Evolutionary conservation across 2,888 invertebrate species (phyloP).

Genomic region (Clepsis dumicolana): DNA sequence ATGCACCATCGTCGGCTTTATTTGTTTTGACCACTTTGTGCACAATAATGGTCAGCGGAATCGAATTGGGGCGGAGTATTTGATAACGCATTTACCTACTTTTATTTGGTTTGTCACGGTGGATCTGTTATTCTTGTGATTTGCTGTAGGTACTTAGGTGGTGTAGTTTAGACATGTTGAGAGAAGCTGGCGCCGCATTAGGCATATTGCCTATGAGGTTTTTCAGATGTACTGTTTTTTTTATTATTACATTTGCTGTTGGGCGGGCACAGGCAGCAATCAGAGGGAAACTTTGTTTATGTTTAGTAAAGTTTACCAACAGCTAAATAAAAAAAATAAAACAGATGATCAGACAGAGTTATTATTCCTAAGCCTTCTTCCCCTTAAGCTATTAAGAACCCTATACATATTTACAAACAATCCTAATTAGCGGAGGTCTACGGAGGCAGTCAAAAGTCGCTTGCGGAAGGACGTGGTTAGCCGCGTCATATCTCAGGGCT

Average conservation of each 20-base stretch:
- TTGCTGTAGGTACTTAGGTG: background rate
- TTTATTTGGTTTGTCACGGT: slow-evolving; percentile 13
- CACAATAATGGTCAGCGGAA: slow-evolving; percentile 46
- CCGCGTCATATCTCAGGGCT: slow-evolving; percentile 73
- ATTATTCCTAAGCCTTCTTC: background rate
- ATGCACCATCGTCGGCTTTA: slow-evolving; percentile 71
- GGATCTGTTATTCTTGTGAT: background rate
- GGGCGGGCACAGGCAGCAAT: too few relatives aligned
- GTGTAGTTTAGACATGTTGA: background rate
- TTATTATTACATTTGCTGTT: too few relatives aligned
- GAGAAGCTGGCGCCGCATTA: background rate
- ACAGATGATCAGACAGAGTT: background rate
- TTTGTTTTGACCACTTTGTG: slow-evolving; percentile 63
- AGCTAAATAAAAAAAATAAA: background rate
- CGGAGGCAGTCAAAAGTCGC: slow-evolving; percentile 66
- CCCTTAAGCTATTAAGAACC: background rate
- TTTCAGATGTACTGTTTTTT: background rate
- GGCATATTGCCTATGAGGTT: background rate
- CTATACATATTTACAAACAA: slow-evolving; percentile 4
- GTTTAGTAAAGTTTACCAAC: too few relatives aligned
- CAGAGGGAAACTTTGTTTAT: too few relatives aligned
- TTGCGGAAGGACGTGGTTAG: slow-evolving; percentile 75
- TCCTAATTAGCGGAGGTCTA: slow-evolving; percentile 12
- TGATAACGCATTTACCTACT: slow-evolving; percentile 27
- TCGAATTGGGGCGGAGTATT: slow-evolving; percentile 27